phyloP scores from a whole-genome alignment of 2,888 invertebrate genomes.

The Lapara coniferarum region DNA sequence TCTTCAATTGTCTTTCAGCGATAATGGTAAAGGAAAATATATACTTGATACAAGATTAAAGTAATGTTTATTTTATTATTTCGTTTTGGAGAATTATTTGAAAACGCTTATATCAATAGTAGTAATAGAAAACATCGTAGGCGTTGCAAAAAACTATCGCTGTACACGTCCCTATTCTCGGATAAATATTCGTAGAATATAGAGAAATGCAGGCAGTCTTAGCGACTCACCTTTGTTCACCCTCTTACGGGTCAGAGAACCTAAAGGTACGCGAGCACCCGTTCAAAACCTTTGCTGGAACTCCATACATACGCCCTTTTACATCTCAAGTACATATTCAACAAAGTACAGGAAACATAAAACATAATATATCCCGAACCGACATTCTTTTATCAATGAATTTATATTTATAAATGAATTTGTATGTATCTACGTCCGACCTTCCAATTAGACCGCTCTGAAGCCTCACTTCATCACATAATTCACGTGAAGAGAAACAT shows the following conservation, averaged over 20 bases:
- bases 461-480: conserved; percentile 46
- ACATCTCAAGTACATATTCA: background rate
- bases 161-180: conserved; percentile 38
- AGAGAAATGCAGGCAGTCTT: conserved; percentile 13
- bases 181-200: conserved; percentile 19
- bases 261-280: conserved; percentile 15
- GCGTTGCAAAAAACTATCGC: background rate
- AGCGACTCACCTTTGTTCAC: conserved; percentile 20
- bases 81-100: no score
- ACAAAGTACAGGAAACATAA: conserved; percentile 2
- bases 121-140: background rate
- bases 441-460: conserved; percentile 63
- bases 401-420: conserved; percentile 58
- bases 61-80: no score
- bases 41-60: background rate
- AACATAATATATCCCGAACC: conserved; percentile 32
- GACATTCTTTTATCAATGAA: conserved; percentile 48
- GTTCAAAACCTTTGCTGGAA: conserved; percentile 5
- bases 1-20: background rate
- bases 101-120: no score
- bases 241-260: conserved; percentile 15
- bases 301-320: background rate
- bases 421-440: conserved; percentile 54
- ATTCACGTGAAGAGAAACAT: conserved; percentile 24
- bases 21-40: background rate